A percentile compares a stretch with the other conserved stretches of the same genome.
Conservation (phyloP, 1,140 invertebrate species). For the Cepaea nemoralis region DNA sequence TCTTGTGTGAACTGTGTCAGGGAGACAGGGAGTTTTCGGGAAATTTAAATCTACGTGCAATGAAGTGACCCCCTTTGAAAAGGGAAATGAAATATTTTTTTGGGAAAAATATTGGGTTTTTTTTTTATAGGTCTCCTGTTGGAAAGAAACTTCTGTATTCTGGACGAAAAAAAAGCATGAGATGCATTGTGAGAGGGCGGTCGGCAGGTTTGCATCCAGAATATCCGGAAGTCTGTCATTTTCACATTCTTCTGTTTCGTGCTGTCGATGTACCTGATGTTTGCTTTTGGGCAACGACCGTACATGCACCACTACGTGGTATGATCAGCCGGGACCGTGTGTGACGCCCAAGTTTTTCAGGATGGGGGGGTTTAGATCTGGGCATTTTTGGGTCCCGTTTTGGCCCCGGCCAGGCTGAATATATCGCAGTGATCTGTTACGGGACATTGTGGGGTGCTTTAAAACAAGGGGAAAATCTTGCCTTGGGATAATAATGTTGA, state of each 20-base stretch:
- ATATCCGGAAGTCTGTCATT: conserved; percentile 14
- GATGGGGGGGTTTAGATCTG: conserved; percentile 72
- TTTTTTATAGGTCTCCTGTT: too few species aligned
- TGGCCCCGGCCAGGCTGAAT: conserved; percentile 63
- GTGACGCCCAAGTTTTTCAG: conserved; percentile 79
- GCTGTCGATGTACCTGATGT: conserved; percentile 4
- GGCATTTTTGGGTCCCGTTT: conserved; percentile 26
- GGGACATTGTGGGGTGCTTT: conserved; percentile 75
- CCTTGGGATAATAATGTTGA: conserved; percentile 74
- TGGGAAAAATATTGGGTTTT: too few species aligned
- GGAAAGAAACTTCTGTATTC: too few species aligned
- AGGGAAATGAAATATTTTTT: too few species aligned
- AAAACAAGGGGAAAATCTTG: conserved; percentile 68
- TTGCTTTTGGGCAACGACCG: conserved; percentile 22
- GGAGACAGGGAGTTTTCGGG: too few species aligned
- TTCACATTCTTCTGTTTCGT: conserved; percentile 52
- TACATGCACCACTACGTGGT: conserved; percentile 84
- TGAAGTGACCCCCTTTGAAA: too few species aligned
- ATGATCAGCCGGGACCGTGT: conserved; percentile 81
- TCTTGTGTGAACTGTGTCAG: too few species aligned
- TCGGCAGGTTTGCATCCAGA: not conserved
- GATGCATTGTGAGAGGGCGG: not conserved
- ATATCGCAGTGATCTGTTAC: conserved; percentile 74
- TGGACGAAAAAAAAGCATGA: not conserved
- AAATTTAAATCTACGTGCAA: too few species aligned